Evolutionary conservation across 2,113 vertebrate genomes (phyloP).

Genomic region (Sinocyclocheilus maitianheensis): DNA sequence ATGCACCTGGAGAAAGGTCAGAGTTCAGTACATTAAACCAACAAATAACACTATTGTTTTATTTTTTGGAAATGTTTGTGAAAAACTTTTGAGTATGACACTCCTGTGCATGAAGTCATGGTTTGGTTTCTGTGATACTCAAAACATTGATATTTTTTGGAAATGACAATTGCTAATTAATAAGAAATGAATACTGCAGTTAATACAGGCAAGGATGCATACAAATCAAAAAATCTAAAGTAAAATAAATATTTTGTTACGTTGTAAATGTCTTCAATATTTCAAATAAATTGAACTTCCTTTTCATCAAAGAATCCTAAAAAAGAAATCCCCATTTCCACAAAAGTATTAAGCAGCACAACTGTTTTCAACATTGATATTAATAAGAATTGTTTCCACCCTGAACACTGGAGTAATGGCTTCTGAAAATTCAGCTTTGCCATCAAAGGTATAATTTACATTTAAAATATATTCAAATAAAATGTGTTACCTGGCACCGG

Average conservation of each 20-base stretch:
- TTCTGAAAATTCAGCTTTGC: background rate
- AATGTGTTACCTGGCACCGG: too few species aligned
- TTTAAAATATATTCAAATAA: background rate
- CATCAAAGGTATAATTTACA: background rate
- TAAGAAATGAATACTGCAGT: background rate
- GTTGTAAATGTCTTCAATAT: too few species aligned
- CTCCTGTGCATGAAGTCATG: background rate
- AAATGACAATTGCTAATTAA: background rate
- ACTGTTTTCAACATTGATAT: background rate
- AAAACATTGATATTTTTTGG: background rate
- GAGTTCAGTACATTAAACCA: slow-evolving; percentile 1
- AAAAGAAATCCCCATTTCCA: background rate
- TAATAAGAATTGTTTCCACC: too few species aligned
- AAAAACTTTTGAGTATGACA: background rate
- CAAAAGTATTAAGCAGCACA: background rate
- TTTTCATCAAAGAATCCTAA: too few species aligned
- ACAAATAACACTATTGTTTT: background rate
- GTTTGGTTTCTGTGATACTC: background rate
- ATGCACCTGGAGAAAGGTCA: slow-evolving; percentile 97
- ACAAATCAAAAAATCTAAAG: background rate
- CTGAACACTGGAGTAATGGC: background rate
- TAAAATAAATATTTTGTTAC: background rate
- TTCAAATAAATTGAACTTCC: background rate
- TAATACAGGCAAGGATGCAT: background rate
- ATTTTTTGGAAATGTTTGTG: background rate